Evolutionary conservation across 2,113 vertebrate species (phyloP).

Genomic region (Ciconia stormi): DNA sequence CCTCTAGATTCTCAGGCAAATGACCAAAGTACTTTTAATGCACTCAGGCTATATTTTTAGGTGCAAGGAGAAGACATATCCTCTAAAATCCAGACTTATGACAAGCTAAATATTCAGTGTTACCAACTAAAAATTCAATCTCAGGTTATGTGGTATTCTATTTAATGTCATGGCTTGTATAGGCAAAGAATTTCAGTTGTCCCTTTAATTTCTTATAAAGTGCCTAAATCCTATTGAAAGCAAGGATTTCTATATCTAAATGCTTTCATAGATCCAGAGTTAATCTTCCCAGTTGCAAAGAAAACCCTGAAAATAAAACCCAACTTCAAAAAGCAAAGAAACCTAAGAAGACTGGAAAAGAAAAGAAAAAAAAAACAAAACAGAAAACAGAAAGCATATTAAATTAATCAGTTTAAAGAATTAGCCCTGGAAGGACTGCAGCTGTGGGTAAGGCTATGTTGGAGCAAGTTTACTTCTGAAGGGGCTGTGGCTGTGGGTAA

Average conservation of each 20-base stretch:
- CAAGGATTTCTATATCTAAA: neutral
- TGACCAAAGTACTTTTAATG: neutral
- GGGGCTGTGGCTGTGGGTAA: no score
- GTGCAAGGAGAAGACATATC: neutral
- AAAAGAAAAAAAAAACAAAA: neutral
- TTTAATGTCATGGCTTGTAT: neutral
- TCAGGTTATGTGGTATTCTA: neutral
- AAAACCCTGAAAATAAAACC: neutral
- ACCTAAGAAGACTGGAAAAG: neutral
- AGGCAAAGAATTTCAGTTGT: neutral
- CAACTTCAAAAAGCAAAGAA: neutral
- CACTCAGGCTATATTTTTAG: neutral
- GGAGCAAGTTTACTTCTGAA: no score
- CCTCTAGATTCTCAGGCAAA: neutral
- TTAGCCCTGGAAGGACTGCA: no score
- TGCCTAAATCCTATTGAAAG: neutral
- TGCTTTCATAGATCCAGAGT: neutral
- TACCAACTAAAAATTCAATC: neutral
- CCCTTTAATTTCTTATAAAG: neutral
- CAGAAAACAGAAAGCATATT: neutral
- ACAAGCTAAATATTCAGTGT: neutral
- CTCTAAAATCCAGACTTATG: neutral
- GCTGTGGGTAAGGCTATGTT: no score
- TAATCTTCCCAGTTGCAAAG: neutral
- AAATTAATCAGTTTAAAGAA: neutral